These are phyloP conservation scores for Heterodera schachtii DNA, from an alignment of 1,140 invertebrate genomes.

Conservation along the genomic window DNA sequence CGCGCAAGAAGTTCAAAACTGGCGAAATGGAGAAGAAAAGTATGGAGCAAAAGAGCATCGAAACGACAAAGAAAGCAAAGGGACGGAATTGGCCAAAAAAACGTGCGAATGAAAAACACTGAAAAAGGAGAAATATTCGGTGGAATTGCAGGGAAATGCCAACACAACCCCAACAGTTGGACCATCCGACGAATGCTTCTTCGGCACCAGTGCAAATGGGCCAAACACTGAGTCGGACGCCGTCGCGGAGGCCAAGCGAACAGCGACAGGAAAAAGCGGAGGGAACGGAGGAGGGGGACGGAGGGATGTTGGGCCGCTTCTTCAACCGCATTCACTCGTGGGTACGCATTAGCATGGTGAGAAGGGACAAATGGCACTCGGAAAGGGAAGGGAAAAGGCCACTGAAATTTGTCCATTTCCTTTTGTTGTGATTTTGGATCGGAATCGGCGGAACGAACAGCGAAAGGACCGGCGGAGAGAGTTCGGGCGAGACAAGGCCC, in stretches of 20 bases:
- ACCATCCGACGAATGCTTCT: neutral
- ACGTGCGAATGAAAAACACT: neutral
- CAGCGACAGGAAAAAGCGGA: neutral
- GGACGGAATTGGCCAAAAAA: neutral
- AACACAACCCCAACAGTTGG: neutral
- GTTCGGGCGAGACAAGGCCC: constrained; percentile 9
- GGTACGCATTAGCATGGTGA: neutral
- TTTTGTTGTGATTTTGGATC: constrained; percentile 11
- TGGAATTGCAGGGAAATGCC: neutral
- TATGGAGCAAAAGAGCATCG: no score
- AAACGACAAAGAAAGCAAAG: neutral
- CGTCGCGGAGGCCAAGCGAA: neutral
- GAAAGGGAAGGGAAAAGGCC: no score
- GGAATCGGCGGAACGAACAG: constrained; percentile 7
- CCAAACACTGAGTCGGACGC: neutral
- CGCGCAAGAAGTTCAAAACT: no score
- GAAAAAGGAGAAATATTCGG: neutral
- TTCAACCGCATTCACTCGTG: constrained; percentile 31
- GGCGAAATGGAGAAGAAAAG: no score
- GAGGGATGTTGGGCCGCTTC: constrained; percentile 13
- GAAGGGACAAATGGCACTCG: constrained; percentile 6
- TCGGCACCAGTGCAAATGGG: neutral
- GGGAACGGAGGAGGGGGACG: constrained; percentile 6
- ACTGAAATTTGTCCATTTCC: no score
- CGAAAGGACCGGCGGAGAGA: constrained; percentile 1